A percentile compares a stretch with the other conserved stretches of the same genome.
Conservation (phyloP, 2,888 invertebrate species). For the Sinelater perroti region DNA sequence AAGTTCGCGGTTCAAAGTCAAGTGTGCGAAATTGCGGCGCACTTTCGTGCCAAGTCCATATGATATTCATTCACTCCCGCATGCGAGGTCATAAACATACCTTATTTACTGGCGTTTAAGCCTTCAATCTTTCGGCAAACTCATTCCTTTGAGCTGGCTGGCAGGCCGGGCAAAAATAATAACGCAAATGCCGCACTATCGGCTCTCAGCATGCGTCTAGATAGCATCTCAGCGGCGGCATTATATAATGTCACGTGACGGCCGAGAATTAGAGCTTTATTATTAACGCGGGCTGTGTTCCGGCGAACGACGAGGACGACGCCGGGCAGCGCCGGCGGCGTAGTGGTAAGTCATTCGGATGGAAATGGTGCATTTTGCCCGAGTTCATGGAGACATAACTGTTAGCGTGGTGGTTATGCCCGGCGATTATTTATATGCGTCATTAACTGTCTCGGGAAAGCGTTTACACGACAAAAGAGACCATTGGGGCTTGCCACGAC, state of each 20-base stretch:
- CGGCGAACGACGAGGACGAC: conserved; percentile 11
- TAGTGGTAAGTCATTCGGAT: conserved; percentile 8
- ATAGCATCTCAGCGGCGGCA: conserved; percentile 19
- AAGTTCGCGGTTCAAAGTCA: conserved; percentile 5
- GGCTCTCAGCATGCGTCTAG: conserved; percentile 18
- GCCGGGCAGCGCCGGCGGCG: background rate
- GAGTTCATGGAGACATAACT: conserved; percentile 4
- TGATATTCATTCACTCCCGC: conserved; percentile 23
- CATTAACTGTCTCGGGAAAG: too few species aligned
- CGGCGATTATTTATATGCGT: background rate
- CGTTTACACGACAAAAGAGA: conserved; percentile 1
- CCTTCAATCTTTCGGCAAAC: conserved; percentile 27
- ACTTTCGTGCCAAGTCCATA: conserved; percentile 18
- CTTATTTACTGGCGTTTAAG: conserved; percentile 25
- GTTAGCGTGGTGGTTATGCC: conserved; percentile 1
- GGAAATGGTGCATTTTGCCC: background rate
- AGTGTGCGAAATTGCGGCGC: conserved; percentile 6
- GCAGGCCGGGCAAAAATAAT: conserved; percentile 19
- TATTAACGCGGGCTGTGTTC: conserved; percentile 18
- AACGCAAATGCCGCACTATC: conserved; percentile 18
- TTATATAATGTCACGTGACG: conserved; percentile 23
- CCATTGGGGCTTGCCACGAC: too few species aligned
- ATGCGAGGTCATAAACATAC: conserved; percentile 25
- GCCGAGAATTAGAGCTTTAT: conserved; percentile 19
- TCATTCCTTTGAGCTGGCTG: conserved; percentile 22